Evolutionary conservation across 2,113 vertebrate genomes (phyloP), one percentile per base, ranked within the genome.

Genomic region (Pavo muticus): DNA sequence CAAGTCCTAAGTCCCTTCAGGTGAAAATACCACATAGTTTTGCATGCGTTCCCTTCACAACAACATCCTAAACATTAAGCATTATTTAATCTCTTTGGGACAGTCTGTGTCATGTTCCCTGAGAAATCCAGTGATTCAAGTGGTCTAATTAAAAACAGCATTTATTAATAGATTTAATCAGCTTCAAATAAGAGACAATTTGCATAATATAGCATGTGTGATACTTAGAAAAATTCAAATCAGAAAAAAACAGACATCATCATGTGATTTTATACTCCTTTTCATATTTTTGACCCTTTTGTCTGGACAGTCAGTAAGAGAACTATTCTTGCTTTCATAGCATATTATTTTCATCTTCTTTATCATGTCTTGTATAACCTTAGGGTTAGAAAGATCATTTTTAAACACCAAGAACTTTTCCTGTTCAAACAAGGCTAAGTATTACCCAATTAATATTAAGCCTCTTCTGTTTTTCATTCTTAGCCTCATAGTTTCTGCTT

Each of bases 101-200:
- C 14, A 73, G 8, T 12, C n/a, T 76, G 3, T 74, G 9, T n/a
- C 56, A 78, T 37, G 87, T 65, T 84, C 18, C 25, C 29, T 50
- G 29, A 69, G 57, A 84, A 89, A 78, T 57, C 37, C 32, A 87
- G 4, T 71, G 3, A 76, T 85, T 89, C 64, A 87, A 89, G 60
- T 44, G 35, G 11, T n/a, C 24, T 52, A 77, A 75, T 50, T 68
- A 93, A 93, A 88, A 42, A 0, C 6, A 84, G 17, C 4, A 82
- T 76, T 90, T 94, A 93, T 92, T 84, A 92, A 91, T 65, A 93
- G 16, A 72, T 61, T 67, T 87, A 92, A 88, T 61, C 57, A 96
- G 32, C 87, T 87, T 82, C 47, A 92, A 81, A 75, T 61, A 78
- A 50, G 57, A 84, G 24, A 56, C 14, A 75, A 84, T 82, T 93